phyloP scores from a whole-genome alignment of 2,113 vertebrate genomes.

The Takifugu bimaculatus region DNA sequence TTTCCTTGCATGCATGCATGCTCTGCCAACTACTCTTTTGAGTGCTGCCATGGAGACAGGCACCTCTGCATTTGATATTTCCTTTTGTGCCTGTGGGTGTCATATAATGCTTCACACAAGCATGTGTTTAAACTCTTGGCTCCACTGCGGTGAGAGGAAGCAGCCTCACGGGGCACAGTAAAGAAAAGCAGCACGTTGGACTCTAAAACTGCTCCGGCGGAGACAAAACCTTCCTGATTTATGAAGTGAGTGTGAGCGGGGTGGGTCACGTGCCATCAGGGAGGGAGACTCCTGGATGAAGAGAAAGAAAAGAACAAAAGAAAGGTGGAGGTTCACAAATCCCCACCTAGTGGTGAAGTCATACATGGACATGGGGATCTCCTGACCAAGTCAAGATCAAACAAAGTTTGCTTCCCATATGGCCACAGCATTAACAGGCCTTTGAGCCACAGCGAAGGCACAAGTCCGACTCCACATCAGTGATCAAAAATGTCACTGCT shows the following conservation, averaged over 20 bases:
- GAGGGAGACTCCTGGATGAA: slow-evolving; percentile 37
- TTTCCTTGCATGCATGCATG: slow-evolving; percentile 35
- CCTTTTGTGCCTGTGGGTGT: slow-evolving; percentile 51
- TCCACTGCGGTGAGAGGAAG: slow-evolving; percentile 46
- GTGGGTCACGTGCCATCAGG: slow-evolving; percentile 27
- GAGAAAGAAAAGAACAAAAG: slow-evolving; percentile 22
- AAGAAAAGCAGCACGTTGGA: slow-evolving; percentile 29
- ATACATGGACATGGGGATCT: slow-evolving; percentile 25
- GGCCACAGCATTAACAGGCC: slow-evolving; percentile 14
- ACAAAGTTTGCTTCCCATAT: slow-evolving; percentile 16
- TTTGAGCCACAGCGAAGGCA: slow-evolving; percentile 20
- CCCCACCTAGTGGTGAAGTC: slow-evolving; percentile 21
- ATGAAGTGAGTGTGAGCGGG: slow-evolving; percentile 55
- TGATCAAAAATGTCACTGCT: neutral
- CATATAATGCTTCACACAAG: slow-evolving; percentile 54
- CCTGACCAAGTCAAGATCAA: slow-evolving; percentile 44
- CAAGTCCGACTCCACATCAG: slow-evolving; percentile 31
- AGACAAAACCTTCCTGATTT: slow-evolving; percentile 55
- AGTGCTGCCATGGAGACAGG: slow-evolving; percentile 64
- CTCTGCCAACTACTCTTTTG: slow-evolving; percentile 23
- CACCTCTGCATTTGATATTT: slow-evolving; percentile 42
- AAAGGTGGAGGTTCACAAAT: slow-evolving; percentile 8
- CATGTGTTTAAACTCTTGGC: slow-evolving; percentile 56
- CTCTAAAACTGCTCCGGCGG: slow-evolving; percentile 42
- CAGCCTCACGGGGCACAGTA: slow-evolving; percentile 40